Conservation (phyloP, 2,888 invertebrate species). For the Tachina grossa region DNA sequence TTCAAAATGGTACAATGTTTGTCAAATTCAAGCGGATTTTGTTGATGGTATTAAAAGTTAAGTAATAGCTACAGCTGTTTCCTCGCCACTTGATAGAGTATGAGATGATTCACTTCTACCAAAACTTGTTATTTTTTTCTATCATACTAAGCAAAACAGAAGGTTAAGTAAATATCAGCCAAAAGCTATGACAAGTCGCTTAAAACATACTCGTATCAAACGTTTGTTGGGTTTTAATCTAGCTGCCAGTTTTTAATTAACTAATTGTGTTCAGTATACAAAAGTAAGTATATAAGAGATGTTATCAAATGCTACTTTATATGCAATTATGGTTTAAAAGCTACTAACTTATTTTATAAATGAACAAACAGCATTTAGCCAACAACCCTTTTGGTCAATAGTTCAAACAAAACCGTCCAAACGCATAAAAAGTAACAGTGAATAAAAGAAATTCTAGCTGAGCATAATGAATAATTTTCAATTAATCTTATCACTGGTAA, state of each 20-base stretch:
- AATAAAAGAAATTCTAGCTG: neutral
- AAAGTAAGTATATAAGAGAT: slow-evolving; percentile 41
- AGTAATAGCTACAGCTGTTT: no score
- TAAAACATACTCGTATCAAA: neutral
- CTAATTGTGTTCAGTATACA: slow-evolving; percentile 62
- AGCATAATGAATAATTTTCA: slow-evolving; percentile 66
- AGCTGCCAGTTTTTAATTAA: slow-evolving; percentile 57
- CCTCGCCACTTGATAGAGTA: no score
- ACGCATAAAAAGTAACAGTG: neutral
- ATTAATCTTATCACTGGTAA: slow-evolving; percentile 67
- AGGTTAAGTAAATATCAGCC: neutral
- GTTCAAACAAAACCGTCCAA: slow-evolving; percentile 32
- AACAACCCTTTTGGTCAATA: slow-evolving; percentile 37
- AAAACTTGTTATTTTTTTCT: no score
- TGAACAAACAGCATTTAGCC: slow-evolving; percentile 21
- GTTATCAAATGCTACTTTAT: slow-evolving; percentile 58
- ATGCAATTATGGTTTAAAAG: slow-evolving; percentile 55
- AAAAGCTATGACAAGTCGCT: neutral
- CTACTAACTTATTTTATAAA: slow-evolving; percentile 35
- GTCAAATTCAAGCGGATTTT: no score
- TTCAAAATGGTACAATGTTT: no score
- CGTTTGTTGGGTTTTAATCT: neutral
- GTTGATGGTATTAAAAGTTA: no score
- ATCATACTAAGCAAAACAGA: neutral
- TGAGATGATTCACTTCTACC: no score